Conservation (phyloP, 2,888 invertebrate species). For the Tiphia femorata region DNA sequence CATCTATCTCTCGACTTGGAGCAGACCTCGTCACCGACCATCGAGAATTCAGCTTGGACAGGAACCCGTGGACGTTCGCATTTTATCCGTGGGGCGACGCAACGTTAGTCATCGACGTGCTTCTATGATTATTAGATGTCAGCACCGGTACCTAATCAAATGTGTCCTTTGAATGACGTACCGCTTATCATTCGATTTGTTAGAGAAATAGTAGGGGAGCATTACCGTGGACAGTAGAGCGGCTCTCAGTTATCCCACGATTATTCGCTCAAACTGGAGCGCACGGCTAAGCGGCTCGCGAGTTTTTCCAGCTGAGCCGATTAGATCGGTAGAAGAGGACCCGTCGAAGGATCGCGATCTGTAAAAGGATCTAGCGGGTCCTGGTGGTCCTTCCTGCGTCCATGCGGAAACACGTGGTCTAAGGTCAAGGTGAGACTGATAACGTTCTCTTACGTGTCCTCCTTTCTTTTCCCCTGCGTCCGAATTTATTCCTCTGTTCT, state of each 20-base stretch:
- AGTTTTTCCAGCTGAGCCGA: constrained; percentile 32
- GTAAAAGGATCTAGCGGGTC: constrained; percentile 40
- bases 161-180: constrained; percentile 52
- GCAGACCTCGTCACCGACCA: no score
- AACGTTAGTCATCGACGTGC: neutral
- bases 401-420: constrained; percentile 50
- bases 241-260: constrained; percentile 63
- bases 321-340: constrained; percentile 5
- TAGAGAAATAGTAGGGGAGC: constrained; percentile 56
- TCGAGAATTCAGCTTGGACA: neutral
- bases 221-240: constrained; percentile 52
- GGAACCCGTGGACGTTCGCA: neutral
- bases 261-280: constrained; percentile 60
- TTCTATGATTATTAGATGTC: constrained; percentile 45
- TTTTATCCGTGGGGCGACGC: neutral
- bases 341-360: constrained; percentile 45
- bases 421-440: constrained; percentile 52
- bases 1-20: no score
- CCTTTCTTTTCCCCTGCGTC: no score
- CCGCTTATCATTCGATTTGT: constrained; percentile 60
- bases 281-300: constrained; percentile 40
- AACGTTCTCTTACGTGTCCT: constrained; percentile 24
- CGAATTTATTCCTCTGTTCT: constrained; percentile 2
- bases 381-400: constrained; percentile 51
- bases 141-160: constrained; percentile 45